Conservation (phyloP, 2,888 invertebrate genomes). For the Melanotus villosus region DNA sequence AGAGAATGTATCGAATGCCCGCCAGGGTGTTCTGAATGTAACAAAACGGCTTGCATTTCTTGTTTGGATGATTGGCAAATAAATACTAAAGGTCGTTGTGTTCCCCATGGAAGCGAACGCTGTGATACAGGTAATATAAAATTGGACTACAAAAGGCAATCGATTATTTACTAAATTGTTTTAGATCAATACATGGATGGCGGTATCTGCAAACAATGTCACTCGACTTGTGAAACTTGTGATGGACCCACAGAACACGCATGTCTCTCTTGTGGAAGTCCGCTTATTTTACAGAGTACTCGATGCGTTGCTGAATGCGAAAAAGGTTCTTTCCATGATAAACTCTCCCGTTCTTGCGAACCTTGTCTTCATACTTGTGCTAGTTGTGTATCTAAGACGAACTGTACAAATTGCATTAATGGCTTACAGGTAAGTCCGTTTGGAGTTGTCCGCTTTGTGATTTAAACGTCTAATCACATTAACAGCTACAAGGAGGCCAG, state of each 20-base stretch:
- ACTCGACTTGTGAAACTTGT: conserved; percentile 87
- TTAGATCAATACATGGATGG: conserved; percentile 82
- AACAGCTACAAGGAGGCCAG: conserved; percentile 82
- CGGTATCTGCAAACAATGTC: conserved; percentile 81
- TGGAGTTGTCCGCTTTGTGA: too few relatives aligned
- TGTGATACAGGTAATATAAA: conserved; percentile 74
- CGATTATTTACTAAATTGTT: conserved; percentile 60
- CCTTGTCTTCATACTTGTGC: conserved; percentile 86
- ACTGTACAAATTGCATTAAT: conserved; percentile 85
- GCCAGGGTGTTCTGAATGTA: conserved; percentile 84
- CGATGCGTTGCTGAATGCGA: conserved; percentile 85
- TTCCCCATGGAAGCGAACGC: conserved; percentile 78
- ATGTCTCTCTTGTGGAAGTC: conserved; percentile 83
- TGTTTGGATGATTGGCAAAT: conserved; percentile 83
- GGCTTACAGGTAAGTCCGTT: conserved; percentile 73
- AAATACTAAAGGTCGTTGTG: conserved; percentile 83
- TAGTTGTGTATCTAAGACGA: conserved; percentile 82
- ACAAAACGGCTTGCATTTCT: conserved; percentile 79
- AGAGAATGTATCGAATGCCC: conserved; percentile 87
- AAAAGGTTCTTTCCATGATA: conserved; percentile 79
- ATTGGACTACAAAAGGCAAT: too few relatives aligned
- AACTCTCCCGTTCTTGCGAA: conserved; percentile 77
- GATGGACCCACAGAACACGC: conserved; percentile 81
- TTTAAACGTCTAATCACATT: too few relatives aligned
- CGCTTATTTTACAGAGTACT: conserved; percentile 79